Conservation (phyloP, 2,113 vertebrate species). For the Bubalus kerabau region DNA sequence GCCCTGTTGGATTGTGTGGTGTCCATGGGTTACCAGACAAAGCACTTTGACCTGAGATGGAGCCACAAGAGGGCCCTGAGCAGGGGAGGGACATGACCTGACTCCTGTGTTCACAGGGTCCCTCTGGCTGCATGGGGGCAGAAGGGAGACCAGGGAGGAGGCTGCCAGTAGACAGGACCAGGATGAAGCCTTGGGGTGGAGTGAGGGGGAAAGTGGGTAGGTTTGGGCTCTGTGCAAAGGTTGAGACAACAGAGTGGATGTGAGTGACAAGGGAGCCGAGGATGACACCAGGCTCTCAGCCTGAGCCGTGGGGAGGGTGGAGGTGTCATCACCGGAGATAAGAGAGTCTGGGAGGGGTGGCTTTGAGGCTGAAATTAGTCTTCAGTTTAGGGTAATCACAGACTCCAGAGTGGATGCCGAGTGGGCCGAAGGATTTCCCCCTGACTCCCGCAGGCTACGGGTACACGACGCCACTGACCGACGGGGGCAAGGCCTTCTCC, state of each 20-base stretch:
- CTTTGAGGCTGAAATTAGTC: not conserved
- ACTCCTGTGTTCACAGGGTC: not conserved
- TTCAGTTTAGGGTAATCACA: not conserved
- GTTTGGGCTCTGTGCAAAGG: not conserved
- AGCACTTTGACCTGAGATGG: not conserved
- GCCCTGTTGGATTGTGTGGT: not conserved
- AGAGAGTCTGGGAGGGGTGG: not conserved
- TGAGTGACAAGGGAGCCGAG: not conserved
- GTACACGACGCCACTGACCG: conserved; percentile 88
- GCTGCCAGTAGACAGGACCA: not conserved
- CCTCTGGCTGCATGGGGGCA: not conserved
- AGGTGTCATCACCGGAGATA: not conserved
- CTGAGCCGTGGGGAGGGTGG: not conserved
- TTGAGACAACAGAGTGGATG: not conserved
- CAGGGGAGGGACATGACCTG: not conserved
- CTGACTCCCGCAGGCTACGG: conserved; percentile 84
- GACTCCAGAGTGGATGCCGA: not conserved
- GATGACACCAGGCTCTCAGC: not conserved
- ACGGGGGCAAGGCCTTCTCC: conserved; percentile 88
- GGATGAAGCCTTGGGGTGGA: not conserved
- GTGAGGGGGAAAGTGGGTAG: not conserved
- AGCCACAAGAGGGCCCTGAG: not conserved
- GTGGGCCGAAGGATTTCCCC: not conserved
- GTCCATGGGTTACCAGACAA: not conserved
- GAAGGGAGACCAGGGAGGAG: not conserved